These are phyloP conservation scores for Drosophila anomalata DNA, from an alignment of 2,888 invertebrate genomes.

Conservation along the genomic window DNA sequence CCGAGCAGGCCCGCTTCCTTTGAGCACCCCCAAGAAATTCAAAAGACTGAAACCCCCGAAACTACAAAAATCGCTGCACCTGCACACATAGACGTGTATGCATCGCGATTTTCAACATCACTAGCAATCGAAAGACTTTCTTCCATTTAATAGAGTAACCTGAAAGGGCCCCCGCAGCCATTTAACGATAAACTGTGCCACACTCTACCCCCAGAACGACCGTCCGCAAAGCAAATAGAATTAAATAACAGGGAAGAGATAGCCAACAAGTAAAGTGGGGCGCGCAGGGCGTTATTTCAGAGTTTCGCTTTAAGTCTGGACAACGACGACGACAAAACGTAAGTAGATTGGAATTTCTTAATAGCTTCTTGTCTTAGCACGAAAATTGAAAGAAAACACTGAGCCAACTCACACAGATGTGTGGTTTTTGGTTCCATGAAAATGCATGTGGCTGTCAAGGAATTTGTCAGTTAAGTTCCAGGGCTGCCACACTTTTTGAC, in stretches of 20 bases:
- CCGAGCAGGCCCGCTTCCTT: conserved; percentile 46
- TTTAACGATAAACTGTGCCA: conserved; percentile 63
- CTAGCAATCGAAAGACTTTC: conserved; percentile 68
- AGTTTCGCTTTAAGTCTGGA: conserved; percentile 66
- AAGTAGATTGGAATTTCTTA: conserved; percentile 68
- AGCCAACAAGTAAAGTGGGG: conserved; percentile 31
- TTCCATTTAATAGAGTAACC: conserved; percentile 49
- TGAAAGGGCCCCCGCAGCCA: conserved; percentile 55
- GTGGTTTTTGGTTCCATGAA: not conserved
- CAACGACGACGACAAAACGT: conserved; percentile 77
- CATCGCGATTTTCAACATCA: conserved; percentile 54
- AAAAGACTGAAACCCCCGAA: conserved; percentile 56
- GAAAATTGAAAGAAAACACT: conserved; percentile 21
- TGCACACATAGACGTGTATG: conserved; percentile 49
- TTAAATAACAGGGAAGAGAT: conserved; percentile 33
- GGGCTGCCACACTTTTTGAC: conserved; percentile 48
- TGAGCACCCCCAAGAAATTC: conserved; percentile 58
- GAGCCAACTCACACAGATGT: conserved; percentile 4
- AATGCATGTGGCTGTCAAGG: conserved; percentile 4
- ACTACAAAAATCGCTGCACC: conserved; percentile 56
- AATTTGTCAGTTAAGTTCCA: conserved; percentile 46
- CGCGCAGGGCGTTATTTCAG: conserved; percentile 59
- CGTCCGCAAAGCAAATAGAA: conserved; percentile 38
- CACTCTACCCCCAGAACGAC: conserved; percentile 40
- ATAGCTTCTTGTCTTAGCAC: conserved; percentile 38